Evolutionary conservation across 2,113 vertebrate genomes (phyloP), one percentile per base, ranked within the genome.

Genomic region (Lagopus leucura): DNA sequence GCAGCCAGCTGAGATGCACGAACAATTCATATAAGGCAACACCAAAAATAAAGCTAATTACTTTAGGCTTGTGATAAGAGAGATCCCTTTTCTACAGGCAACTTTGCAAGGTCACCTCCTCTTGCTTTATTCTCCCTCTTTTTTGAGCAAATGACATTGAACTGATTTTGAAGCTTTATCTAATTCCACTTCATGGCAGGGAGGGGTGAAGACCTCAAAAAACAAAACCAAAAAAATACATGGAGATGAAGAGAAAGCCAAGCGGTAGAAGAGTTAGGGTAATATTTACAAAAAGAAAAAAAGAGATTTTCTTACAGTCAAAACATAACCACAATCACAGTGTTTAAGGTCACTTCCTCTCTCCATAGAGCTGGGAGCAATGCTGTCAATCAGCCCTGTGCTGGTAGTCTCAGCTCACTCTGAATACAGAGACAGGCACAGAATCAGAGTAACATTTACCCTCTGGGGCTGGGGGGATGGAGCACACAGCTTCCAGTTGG

Each of bases 271-370:
- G 63, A 17, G 9, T 38, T 20, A 63, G 9, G 47, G 72, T 22
- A 76, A 2, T 52, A 24, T 55, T 89, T 81, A 5, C 15, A 70
- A 90, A 70, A 25, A 21, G 11, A 57, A 38, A 24, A 52, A 27
- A 50, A 57, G 43, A 34, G 45, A 48, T 92, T 76, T 94, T 90
- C 85, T 93, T 96, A 71, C 85, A 96, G 67, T 95, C 65, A 82
- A 80, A 96, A 95, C 64, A 94, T 14, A 88, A 50, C 1, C 84
- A 82, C 40, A 92, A 84, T 58, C 71, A 34, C 86, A 22, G 90
- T 94, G 97, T 97, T 98, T 96, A 97, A 98, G 98, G 98, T 98
- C 97, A 98, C 86, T 97, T 97, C 94, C 97, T 96, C 89, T 93
- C 93, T 40, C 40, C 74, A 32, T 34, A 92, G 95, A 2, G 94